These are phyloP conservation scores for Hippocampus kuda DNA, from an alignment of 2,797 vertebrate genomes.

Conservation along the genomic window DNA sequence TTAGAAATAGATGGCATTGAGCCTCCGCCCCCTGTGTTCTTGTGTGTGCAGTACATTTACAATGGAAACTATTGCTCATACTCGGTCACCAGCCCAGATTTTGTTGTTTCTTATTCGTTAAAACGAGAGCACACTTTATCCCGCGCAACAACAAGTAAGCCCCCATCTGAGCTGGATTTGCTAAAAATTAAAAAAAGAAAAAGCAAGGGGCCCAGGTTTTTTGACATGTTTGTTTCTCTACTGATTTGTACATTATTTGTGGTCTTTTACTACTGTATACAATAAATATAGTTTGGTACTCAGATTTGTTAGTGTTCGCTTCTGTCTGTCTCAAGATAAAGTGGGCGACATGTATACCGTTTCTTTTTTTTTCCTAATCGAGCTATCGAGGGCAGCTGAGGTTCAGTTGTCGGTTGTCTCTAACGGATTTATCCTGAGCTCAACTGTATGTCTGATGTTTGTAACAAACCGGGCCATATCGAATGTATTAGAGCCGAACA, in stretches of 20 bases:
- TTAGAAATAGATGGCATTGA: background rate
- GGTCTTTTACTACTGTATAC: constrained; percentile 84
- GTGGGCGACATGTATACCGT: background rate
- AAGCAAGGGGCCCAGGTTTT: constrained; percentile 50
- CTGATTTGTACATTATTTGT: constrained; percentile 81
- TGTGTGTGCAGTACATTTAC: background rate
- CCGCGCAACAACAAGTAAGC: constrained; percentile 8
- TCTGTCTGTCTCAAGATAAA: constrained; percentile 15
- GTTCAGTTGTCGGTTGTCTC: too few species aligned
- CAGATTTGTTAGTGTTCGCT: constrained; percentile 48
- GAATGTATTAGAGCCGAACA: too few species aligned
- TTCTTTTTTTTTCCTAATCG: too few species aligned
- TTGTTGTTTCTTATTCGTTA: background rate
- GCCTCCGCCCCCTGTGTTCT: background rate
- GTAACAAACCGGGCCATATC: too few species aligned
- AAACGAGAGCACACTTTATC: constrained; percentile 51
- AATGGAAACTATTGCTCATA: constrained; percentile 3
- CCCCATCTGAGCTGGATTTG: constrained; percentile 7
- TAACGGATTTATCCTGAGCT: too few species aligned
- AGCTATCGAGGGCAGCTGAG: too few species aligned
- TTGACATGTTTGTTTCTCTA: constrained; percentile 70
- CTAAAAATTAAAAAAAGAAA: constrained; percentile 16
- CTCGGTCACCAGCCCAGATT: constrained; percentile 1
- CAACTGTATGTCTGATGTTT: too few species aligned
- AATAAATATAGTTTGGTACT: constrained; percentile 87